Base-by-base conservation (phyloP, 2,113 vertebrate species). In the Tichodroma muraria region DNA sequence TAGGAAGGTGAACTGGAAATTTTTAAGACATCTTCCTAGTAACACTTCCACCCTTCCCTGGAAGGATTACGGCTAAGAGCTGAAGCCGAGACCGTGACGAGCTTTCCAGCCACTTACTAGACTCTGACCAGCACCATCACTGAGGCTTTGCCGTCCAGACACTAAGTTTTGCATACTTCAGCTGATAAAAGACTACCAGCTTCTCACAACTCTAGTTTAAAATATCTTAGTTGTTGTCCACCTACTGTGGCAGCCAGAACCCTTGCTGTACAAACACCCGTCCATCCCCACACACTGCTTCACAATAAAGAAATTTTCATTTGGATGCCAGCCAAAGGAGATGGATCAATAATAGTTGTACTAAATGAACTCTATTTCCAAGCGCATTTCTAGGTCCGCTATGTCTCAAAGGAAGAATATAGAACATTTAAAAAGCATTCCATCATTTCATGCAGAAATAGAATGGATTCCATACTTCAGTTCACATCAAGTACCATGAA, bases 61-160 rank as follows among this genome's bases (percentile, higher is more conserved):
- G 52, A 50, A 78, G 31, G 57, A 37, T 14, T 0, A 0, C 0
- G 0, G 42, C 44, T 0, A 1, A 60, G 61, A 53, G 33, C 25
- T 64, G 70, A 49, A 57, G 81, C 56, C 0, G 1, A 42, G n/a
- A 33, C 25, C 53, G n/a, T 0, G 7, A 37, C 0, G 4, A 68
- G 57, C 42, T 44, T 54, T 59, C 16, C 80, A 76, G 9, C 2
- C 20, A 56, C 61, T 30, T 10, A 2, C 40, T 2, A 42, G 37
- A n/a, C 37, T n/a, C 3, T 9, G 25, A 42, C 16, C 31, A 56
- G 54, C 37, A 25, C 28, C 45, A n/a, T 2, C 82, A 15, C 50
- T 1, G 15, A 18, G 35, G 27, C 49, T 69, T 28, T 4, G 3
- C 63, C 37, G 15, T 4, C 30, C 88, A 49, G 35, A 68, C 52